Conservation (phyloP, 2,888 invertebrate species). For the Polydrusus pterygomalis region DNA sequence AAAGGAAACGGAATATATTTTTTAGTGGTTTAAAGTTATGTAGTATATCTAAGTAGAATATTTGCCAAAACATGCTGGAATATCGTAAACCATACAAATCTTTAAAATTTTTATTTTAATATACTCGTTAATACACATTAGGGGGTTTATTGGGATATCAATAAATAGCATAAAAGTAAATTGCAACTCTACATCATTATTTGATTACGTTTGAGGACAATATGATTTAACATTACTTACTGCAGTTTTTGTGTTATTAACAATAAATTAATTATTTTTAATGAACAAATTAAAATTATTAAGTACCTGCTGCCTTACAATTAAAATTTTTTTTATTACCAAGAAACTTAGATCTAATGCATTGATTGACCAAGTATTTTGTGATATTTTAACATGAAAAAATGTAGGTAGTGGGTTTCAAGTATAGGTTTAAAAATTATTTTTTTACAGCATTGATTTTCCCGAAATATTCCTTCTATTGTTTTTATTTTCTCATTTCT, state of each 20-base stretch:
- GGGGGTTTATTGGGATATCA: neutral
- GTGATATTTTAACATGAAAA: neutral
- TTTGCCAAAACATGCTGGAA: constrained; percentile 1
- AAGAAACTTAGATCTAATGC: no score
- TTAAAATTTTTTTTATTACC: neutral
- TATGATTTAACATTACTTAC: constrained; percentile 16
- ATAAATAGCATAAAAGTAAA: neutral
- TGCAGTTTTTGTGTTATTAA: constrained; percentile 18
- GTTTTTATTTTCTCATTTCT: neutral
- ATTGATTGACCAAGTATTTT: neutral
- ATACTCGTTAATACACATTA: no score
- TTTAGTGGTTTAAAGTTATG: neutral
- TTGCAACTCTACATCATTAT: no score
- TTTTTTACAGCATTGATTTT: constrained; percentile 5
- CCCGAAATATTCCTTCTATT: neutral
- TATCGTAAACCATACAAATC: neutral
- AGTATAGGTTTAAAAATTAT: neutral
- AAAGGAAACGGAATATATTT: neutral
- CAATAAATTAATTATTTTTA: neutral
- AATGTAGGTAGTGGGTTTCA: neutral
- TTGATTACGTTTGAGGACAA: constrained; percentile 42
- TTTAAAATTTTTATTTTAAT: neutral
- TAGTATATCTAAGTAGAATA: neutral
- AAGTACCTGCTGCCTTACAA: neutral
- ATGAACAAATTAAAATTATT: neutral